Evolutionary conservation across 2,797 vertebrate genomes (phyloP).

Genomic region (Ciconia nigra): DNA sequence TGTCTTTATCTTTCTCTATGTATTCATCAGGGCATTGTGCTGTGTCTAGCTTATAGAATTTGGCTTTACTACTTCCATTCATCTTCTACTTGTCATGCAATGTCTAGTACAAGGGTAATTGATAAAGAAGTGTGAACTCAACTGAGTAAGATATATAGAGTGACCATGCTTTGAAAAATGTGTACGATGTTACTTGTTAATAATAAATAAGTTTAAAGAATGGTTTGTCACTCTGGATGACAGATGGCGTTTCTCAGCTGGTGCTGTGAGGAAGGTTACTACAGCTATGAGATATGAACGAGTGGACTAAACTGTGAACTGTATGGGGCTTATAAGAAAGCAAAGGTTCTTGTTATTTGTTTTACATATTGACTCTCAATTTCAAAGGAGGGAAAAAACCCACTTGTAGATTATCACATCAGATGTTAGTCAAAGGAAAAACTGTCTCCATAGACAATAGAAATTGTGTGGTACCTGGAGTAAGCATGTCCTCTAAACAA

Average conservation of each 20-base stretch:
- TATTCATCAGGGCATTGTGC: neutral
- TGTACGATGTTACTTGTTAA: neutral
- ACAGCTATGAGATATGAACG: neutral
- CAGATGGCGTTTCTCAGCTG: neutral
- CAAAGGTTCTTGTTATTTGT: neutral
- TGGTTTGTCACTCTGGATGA: constrained; percentile 6
- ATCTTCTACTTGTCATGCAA: constrained; percentile 10
- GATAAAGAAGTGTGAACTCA: constrained; percentile 35
- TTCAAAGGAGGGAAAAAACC: neutral
- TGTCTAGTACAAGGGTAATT: constrained; percentile 20
- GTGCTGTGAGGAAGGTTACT: neutral
- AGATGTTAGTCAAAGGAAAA: neutral
- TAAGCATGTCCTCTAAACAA: neutral
- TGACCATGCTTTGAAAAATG: constrained; percentile 37
- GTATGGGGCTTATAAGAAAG: neutral
- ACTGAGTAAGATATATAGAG: constrained; percentile 36
- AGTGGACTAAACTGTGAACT: neutral
- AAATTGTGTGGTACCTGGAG: neutral
- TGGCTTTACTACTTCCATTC: constrained; percentile 4
- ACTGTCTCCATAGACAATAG: neutral
- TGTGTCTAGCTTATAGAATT: constrained; percentile 1
- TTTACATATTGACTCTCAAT: neutral
- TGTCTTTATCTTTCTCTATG: neutral
- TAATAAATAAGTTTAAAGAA: constrained; percentile 30
- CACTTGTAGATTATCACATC: neutral